These are phyloP conservation scores for Meloidogyne exigua DNA, from an alignment of 1,140 invertebrate genomes.

Conservation along the genomic window DNA sequence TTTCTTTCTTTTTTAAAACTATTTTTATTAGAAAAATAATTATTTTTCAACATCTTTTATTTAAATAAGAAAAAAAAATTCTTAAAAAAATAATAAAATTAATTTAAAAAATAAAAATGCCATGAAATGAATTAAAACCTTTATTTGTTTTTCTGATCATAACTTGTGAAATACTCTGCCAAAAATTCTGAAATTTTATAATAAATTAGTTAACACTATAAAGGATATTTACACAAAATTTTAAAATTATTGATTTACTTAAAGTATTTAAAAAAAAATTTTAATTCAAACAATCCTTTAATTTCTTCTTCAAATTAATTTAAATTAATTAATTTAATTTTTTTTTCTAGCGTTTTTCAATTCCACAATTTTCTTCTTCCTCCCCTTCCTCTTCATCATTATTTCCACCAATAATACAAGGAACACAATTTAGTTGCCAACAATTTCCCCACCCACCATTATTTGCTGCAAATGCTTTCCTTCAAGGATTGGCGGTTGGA, in stretches of 20 bases:
- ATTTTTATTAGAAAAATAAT: not conserved
- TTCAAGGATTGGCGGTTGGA: slow-evolving; percentile 21
- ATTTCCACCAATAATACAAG: slow-evolving; percentile 15
- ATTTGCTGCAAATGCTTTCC: slow-evolving; percentile 13
- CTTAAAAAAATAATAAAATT: no score
- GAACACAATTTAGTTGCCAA: not conserved
- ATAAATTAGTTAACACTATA: not conserved
- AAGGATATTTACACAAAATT: not conserved
- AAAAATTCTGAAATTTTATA: not conserved
- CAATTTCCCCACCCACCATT: not conserved
- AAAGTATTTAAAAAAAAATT: no score
- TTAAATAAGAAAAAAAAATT: not conserved
- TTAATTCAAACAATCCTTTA: no score
- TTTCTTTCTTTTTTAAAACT: not conserved
- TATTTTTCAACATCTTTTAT: not conserved
- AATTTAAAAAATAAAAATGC: no score
- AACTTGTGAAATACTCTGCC: no score
- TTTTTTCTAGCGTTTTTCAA: not conserved
- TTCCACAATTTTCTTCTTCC: not conserved
- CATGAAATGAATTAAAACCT: no score
- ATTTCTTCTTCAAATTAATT: no score
- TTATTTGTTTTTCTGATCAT: no score
- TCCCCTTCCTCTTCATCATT: not conserved
- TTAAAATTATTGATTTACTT: no score
- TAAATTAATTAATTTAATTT: not conserved